Evolutionary conservation across 2,113 vertebrate species (phyloP).

Genomic region (Callospermophilus lateralis): DNA sequence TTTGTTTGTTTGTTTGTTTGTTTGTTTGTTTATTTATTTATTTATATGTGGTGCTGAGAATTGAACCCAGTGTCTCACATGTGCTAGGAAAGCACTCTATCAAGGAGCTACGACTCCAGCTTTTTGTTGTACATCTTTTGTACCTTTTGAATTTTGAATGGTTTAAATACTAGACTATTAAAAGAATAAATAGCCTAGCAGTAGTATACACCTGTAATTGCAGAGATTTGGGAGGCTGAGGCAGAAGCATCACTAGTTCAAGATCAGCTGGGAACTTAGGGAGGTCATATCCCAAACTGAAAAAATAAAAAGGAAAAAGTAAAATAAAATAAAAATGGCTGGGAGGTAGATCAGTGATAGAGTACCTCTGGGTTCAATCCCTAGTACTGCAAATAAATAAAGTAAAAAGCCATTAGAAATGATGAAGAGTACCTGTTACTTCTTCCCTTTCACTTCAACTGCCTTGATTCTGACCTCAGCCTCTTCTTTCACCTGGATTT

Average conservation of each 20-base stretch:
- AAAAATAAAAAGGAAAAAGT: neutral
- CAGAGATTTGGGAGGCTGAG: neutral
- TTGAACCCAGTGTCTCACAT: too few relatives aligned
- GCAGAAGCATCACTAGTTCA: neutral
- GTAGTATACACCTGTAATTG: neutral
- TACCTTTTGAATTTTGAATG: slow-evolving; percentile 44
- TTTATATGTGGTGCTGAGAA: too few relatives aligned
- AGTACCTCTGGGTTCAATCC: neutral
- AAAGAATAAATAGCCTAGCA: neutral
- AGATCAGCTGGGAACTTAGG: neutral
- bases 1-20: too few relatives aligned
- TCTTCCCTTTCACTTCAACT: neutral
- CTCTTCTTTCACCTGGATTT: neutral
- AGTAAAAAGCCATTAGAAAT: neutral
- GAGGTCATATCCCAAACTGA: neutral
- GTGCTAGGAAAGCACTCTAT: too few relatives aligned
- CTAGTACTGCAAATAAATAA: neutral
- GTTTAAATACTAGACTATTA: neutral
- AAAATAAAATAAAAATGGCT: neutral
- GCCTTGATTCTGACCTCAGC: neutral
- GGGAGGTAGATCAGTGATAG: neutral
- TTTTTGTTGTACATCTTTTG: neutral
- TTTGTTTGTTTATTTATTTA: too few relatives aligned
- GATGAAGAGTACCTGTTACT: neutral
- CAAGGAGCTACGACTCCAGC: too few relatives aligned